These are phyloP conservation scores for Centrocercus urophasianus DNA, from an alignment of 2,113 vertebrate genomes.

Conservation along the genomic window DNA sequence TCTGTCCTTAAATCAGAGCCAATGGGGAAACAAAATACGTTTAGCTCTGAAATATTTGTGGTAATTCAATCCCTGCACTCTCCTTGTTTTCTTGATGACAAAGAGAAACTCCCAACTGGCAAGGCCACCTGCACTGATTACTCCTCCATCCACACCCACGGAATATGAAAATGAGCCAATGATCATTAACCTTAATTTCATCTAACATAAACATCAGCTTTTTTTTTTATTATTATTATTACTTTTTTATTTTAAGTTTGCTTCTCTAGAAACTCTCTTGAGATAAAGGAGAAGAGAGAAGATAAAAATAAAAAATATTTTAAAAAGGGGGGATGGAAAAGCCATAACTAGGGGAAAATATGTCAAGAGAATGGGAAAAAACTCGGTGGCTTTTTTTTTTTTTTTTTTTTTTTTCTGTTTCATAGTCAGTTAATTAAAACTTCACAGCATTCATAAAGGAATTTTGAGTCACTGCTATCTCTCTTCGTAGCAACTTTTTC, in stretches of 20 bases:
- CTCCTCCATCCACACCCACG: conserved; percentile 84
- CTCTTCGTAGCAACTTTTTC: conserved; percentile 38
- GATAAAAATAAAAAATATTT: background rate
- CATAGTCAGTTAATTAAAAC: conserved; percentile 72
- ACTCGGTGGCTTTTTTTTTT: conserved; percentile 13
- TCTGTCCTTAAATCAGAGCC: conserved; percentile 80
- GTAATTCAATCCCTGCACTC: conserved; percentile 81
- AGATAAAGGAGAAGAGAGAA: background rate
- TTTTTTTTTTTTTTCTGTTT: conserved; percentile 8
- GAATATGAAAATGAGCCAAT: conserved; percentile 84
- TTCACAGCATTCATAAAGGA: conserved; percentile 61
- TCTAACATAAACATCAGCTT: conserved; percentile 81
- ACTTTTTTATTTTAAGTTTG: conserved; percentile 58
- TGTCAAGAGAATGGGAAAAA: conserved; percentile 16
- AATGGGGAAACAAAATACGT: conserved; percentile 80
- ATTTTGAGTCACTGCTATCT: conserved; percentile 44
- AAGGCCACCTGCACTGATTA: conserved; percentile 87
- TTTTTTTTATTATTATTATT: background rate
- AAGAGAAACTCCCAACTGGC: conserved; percentile 83
- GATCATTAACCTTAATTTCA: conserved; percentile 85
- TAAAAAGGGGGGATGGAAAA: background rate
- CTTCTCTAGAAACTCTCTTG: conserved; percentile 71
- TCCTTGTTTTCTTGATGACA: conserved; percentile 85
- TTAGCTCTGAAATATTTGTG: conserved; percentile 79
- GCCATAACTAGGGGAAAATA: background rate